These are phyloP conservation scores for Augiades crinisus DNA, from an alignment of 2,888 invertebrate genomes.

Conservation along the genomic window DNA sequence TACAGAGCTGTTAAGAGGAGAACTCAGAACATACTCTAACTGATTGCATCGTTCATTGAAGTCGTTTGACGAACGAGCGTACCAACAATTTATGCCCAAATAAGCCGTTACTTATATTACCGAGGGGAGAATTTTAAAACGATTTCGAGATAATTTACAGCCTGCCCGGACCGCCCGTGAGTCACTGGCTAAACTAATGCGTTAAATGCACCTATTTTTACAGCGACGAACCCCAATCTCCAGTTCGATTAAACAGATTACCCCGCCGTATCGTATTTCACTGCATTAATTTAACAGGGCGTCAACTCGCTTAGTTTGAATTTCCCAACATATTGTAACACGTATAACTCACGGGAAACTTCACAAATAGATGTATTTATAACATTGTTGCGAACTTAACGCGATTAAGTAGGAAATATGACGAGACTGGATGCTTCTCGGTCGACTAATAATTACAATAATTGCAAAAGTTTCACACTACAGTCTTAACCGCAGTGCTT, in stretches of 20 bases:
- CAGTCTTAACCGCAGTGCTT: conserved; percentile 57
- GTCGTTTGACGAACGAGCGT: conserved; percentile 58
- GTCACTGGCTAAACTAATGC: conserved; percentile 73
- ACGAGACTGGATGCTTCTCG: conserved; percentile 63
- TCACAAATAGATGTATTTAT: conserved; percentile 69
- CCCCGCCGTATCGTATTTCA: conserved; percentile 22
- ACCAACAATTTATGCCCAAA: conserved; percentile 59
- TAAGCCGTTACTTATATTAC: conserved; percentile 71
- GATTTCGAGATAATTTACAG: conserved; percentile 65
- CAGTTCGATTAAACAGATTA: conserved; percentile 22
- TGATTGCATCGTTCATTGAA: conserved; percentile 68
- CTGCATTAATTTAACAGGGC: conserved; percentile 30
- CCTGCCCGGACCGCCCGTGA: conserved; percentile 48
- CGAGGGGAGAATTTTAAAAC: conserved; percentile 65
- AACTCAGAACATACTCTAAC: conserved; percentile 59
- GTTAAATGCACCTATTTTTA: conserved; percentile 66
- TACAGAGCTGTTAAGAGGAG: conserved; percentile 46
- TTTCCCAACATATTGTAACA: conserved; percentile 46
- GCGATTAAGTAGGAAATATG: conserved; percentile 76
- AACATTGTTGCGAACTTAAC: conserved; percentile 61
- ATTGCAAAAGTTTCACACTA: conserved; percentile 73
- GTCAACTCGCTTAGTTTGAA: conserved; percentile 34
- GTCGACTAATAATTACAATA: conserved; percentile 73
- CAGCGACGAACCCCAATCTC: conserved; percentile 26
- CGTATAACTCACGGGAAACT: conserved; percentile 52